A percentile compares a stretch with the other conserved stretches of the same genome.
These are phyloP conservation scores for Acestrorhynchus altus DNA, from an alignment of 2,797 vertebrate species.

Conservation along the genomic window DNA sequence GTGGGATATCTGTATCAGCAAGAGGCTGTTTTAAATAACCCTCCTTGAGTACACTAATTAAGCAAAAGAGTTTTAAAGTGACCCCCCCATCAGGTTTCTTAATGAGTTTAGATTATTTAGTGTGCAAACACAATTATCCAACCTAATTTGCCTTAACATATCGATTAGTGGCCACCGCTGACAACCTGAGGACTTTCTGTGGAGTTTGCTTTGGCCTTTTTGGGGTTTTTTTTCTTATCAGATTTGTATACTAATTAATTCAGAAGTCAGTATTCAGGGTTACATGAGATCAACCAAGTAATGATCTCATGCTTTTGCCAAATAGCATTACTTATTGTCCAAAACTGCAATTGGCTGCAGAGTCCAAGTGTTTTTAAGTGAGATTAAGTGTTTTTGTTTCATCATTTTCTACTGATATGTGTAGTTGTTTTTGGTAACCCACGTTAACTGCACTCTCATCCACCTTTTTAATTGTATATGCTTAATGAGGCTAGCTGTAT, in stretches of 20 bases:
- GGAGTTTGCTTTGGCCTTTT: constrained; percentile 39
- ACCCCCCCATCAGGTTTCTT: constrained; percentile 56
- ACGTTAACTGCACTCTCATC: too few species aligned
- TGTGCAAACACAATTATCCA: constrained; percentile 63
- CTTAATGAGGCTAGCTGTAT: too few species aligned
- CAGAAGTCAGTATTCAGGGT: constrained; percentile 35
- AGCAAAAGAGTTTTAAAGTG: constrained; percentile 56
- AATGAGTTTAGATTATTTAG: constrained; percentile 67
- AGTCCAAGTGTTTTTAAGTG: too few species aligned
- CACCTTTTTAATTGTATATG: too few species aligned
- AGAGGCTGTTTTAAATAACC: constrained; percentile 47
- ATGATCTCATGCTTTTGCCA: neutral
- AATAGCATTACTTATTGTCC: too few species aligned
- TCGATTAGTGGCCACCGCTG: constrained; percentile 56
- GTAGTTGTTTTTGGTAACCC: too few species aligned
- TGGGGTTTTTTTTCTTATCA: constrained; percentile 21
- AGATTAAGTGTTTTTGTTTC: too few species aligned
- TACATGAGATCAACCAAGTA: constrained; percentile 13
- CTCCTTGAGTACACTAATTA: constrained; percentile 56
- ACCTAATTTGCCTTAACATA: constrained; percentile 62
- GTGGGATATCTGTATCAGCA: constrained; percentile 22
- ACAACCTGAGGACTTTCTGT: constrained; percentile 51
- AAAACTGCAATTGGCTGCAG: neutral
- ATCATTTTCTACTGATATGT: too few species aligned
- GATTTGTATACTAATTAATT: constrained; percentile 28